Base-by-base conservation (phyloP, 2,888 invertebrate genomes). In the Sisyra nigra region DNA sequence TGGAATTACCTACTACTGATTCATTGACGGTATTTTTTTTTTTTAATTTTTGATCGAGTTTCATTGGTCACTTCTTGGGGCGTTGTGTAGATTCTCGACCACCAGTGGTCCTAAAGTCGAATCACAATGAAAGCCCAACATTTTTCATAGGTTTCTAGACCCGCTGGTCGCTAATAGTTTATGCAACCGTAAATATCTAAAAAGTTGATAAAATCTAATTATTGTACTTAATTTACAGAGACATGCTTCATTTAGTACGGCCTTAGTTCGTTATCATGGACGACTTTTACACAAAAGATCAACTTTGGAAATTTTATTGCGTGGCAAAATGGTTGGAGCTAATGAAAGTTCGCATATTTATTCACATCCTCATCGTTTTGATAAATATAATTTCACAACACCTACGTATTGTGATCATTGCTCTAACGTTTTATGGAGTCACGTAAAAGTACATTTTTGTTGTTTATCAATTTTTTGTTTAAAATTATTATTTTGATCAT, bases 371-470 rank as follows among this genome's bases (percentile, higher is more conserved):
- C 72, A 76, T 56, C 73, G 86, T 51, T 91, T 92, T 59, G 91
- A 89, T 59, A 76, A 80, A 56, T 80, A 85, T 60, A 85, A 86
- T 54, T 85, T 81, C 56, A 84, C 86, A 1, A 86, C 87, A 5
- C 84, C 85, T 31, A 83, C 84, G 2, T 80, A 84, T 57, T 94
- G 93, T 65, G 89, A 91, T 68, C 79, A 82, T 55, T 94, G 94
- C 65, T 77, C 80, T 29, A 85, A 84, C 59, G 72, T 92, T 47
- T 69, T 93, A 40, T 93, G 92, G 89, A 91, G 89, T 10, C 86
- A 92, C 42, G 85, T 89, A 42, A 85, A 84, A 68, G 83, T 79
- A 51, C 65, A 66, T 47, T 13, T 13, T n/a, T n/a, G n/a, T n/a
- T n/a, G n/a, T n/a, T n/a, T n/a, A n/a, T n/a, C n/a, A 19, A 8